Evolutionary conservation across 2,888 invertebrate species (phyloP).

Genomic region (Elmis aenea): DNA sequence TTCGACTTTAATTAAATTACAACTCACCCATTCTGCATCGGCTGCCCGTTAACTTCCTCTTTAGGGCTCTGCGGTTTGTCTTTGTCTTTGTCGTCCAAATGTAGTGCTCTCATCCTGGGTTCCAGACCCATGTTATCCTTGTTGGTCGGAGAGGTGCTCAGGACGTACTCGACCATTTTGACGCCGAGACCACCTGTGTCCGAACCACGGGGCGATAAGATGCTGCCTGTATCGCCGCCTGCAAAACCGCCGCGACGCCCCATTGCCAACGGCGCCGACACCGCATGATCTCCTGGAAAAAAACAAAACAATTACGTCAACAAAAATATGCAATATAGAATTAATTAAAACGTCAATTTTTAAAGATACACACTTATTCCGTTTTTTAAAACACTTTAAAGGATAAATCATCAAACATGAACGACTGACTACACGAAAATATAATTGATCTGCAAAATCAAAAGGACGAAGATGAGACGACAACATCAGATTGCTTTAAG

Average conservation of each 20-base stretch:
- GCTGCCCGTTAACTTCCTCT: slow-evolving; percentile 45
- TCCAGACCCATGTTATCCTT: slow-evolving; percentile 62
- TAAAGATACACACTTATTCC: no score
- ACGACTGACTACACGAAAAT: no score
- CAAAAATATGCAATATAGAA: no score
- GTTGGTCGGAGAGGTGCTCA: slow-evolving; percentile 85
- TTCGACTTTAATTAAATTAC: no score
- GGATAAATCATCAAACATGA: no score
- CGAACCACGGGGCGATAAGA: slow-evolving; percentile 67
- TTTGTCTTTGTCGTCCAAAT: slow-evolving; percentile 57
- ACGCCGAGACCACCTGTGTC: slow-evolving; percentile 91
- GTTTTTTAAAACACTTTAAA: no score
- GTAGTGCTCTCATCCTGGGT: slow-evolving; percentile 60
- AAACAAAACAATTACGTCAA: no score
- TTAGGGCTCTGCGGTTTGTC: slow-evolving; percentile 55
- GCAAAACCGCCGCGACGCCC: slow-evolving; percentile 64
- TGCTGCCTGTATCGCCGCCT: slow-evolving; percentile 52
- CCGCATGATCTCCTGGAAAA: slow-evolving; percentile 57
- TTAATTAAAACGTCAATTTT: no score
- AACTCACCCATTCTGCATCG: slow-evolving; percentile 52
- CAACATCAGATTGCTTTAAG: no score
- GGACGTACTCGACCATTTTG: slow-evolving; percentile 98
- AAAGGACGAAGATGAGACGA: no score
- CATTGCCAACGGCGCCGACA: slow-evolving; percentile 71
- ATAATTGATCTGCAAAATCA: no score